These are phyloP conservation scores for Pseudopleuronectes americanus DNA, from an alignment of 2,797 vertebrate species.

Conservation along the genomic window DNA sequence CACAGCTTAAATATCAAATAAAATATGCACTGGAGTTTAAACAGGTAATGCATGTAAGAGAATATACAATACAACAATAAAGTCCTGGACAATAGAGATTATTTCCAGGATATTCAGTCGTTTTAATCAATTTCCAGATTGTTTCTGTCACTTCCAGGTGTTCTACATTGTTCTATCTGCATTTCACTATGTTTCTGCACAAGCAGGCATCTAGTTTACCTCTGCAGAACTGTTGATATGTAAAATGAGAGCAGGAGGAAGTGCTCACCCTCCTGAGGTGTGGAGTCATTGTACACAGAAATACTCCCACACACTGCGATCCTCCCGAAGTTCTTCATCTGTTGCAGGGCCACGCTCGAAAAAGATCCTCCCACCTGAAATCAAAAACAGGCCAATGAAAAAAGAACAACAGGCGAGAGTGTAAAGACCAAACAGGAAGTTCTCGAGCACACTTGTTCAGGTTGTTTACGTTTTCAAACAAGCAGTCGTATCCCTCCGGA, in stretches of 20 bases:
- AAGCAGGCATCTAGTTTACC: too few species aligned
- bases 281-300: slow-evolving; percentile 84
- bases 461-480: slow-evolving; percentile 91
- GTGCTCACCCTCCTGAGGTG: slow-evolving; percentile 82
- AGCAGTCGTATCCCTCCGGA: slow-evolving; percentile 91
- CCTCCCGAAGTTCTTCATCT: slow-evolving; percentile 90
- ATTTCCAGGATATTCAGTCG: too few species aligned
- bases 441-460: too few species aligned
- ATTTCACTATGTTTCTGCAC: not conserved
- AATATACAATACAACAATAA: too few species aligned
- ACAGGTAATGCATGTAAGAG: too few species aligned
- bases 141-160: too few species aligned
- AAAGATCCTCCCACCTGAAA: slow-evolving; percentile 88
- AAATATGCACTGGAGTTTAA: too few species aligned
- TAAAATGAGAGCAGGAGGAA: not conserved
- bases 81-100: too few species aligned
- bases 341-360: slow-evolving; percentile 77
- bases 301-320: slow-evolving; percentile 90
- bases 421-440: too few species aligned
- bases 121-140: too few species aligned
- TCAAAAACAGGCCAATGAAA: not conserved
- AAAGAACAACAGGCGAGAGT: not conserved
- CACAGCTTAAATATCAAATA: too few species aligned
- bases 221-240: too few species aligned
- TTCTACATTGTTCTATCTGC: not conserved